phyloP scores from a whole-genome alignment of 2,888 invertebrate genomes.

The Plagiodera versicolora region DNA sequence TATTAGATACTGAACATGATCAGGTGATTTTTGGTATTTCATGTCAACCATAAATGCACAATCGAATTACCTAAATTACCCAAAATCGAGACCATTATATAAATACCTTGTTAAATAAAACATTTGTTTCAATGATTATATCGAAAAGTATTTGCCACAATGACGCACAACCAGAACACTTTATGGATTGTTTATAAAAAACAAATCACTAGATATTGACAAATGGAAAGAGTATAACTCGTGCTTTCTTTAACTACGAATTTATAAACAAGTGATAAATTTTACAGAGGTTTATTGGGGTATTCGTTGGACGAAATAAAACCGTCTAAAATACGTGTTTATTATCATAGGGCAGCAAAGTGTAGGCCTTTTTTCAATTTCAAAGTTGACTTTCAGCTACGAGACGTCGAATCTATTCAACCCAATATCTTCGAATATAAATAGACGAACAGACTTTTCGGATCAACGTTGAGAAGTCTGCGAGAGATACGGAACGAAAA shows the following conservation, averaged over 20 bases:
- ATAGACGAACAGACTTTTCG: not conserved
- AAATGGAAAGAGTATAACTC: not conserved
- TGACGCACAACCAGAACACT: not conserved
- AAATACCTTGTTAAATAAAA: not conserved
- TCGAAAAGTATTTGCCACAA: not conserved
- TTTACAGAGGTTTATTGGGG: not conserved
- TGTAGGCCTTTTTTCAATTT: too few relatives aligned
- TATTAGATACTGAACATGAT: too few relatives aligned
- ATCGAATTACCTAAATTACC: not conserved
- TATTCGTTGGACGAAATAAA: constrained; percentile 4
- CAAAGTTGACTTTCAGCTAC: too few relatives aligned
- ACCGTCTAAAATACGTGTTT: not conserved
- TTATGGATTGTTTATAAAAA: not conserved
- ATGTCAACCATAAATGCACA: not conserved
- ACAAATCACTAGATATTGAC: not conserved
- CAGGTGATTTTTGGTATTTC: too few relatives aligned
- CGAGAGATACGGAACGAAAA: not conserved
- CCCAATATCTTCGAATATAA: too few relatives aligned
- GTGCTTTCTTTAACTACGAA: not conserved
- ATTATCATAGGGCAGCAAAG: not conserved
- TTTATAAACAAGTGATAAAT: constrained; percentile 14
- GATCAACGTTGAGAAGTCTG: not conserved
- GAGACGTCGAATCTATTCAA: too few relatives aligned
- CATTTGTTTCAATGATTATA: not conserved
- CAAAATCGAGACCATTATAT: not conserved